Conservation (phyloP, 2,888 invertebrate species). For the Brachylomia viminalis region DNA sequence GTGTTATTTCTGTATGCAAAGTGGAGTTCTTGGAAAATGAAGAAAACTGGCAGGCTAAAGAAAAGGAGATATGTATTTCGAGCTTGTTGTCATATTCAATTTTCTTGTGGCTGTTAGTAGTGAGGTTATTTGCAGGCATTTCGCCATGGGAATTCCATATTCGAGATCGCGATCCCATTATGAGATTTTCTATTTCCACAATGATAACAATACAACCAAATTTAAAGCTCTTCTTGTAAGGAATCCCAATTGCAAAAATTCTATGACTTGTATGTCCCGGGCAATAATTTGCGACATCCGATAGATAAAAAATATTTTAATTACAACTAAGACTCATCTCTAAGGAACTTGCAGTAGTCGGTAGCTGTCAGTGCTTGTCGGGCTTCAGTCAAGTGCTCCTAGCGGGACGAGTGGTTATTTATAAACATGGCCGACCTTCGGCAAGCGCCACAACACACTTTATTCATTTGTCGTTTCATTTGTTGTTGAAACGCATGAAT, state of each 20-base stretch:
- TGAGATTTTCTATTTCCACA: background rate
- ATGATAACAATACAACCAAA: background rate
- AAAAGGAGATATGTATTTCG: constrained; percentile 31
- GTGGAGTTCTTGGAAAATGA: constrained; percentile 32
- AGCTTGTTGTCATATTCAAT: constrained; percentile 20
- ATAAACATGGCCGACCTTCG: constrained; percentile 68
- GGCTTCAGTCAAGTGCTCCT: constrained; percentile 53
- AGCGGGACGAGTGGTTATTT: constrained; percentile 63
- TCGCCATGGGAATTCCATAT: background rate
- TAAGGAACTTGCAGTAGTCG: constrained; percentile 26
- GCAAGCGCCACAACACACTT: constrained; percentile 60
- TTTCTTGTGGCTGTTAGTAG: constrained; percentile 5
- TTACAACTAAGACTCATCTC: constrained; percentile 12
- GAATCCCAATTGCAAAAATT: background rate
- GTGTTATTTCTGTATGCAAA: constrained; percentile 29
- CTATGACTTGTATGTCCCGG: background rate
- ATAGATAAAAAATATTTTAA: constrained; percentile 29
- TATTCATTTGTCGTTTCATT: constrained; percentile 64
- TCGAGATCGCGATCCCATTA: background rate
- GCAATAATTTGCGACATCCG: background rate
- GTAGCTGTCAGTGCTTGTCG: constrained; percentile 35
- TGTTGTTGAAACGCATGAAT: constrained; percentile 66
- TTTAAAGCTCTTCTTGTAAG: background rate
- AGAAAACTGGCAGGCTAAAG: constrained; percentile 22
- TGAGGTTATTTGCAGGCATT: background rate